These are phyloP conservation scores for Odontomachus brunneus DNA, from an alignment of 1,140 invertebrate species.

Conservation along the genomic window DNA sequence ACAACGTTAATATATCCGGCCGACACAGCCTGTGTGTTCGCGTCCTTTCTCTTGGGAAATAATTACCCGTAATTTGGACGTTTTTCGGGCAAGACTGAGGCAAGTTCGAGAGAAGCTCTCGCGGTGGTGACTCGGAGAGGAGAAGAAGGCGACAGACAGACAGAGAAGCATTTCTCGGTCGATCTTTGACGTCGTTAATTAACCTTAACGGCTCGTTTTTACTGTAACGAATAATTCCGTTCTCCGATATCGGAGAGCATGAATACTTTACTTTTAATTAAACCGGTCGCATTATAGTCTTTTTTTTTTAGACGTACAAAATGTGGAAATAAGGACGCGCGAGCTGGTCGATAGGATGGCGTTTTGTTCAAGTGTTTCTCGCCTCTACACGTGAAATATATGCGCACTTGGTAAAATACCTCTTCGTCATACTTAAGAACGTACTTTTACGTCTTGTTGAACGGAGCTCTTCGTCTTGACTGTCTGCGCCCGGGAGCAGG, in stretches of 20 bases:
- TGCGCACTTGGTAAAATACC: background rate
- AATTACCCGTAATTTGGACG: constrained; percentile 28
- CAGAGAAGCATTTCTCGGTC: constrained; percentile 9
- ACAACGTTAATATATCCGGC: too few relatives aligned
- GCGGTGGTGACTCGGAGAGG: background rate
- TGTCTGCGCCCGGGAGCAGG: too few relatives aligned
- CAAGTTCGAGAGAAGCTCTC: background rate
- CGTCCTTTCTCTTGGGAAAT: background rate
- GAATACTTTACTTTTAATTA: constrained; percentile 52
- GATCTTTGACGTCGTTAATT: constrained; percentile 49
- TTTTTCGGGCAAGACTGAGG: background rate
- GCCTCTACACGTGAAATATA: background rate
- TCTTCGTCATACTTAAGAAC: background rate
- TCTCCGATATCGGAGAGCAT: constrained; percentile 13
- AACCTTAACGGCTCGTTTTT: constrained; percentile 46
- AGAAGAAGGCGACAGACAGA: background rate
- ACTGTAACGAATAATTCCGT: constrained; percentile 29
- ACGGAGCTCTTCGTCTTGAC: background rate
- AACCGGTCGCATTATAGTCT: background rate
- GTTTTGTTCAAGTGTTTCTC: background rate
- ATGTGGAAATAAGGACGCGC: background rate
- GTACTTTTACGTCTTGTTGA: background rate
- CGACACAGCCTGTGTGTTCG: too few relatives aligned
- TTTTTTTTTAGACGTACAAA: background rate
- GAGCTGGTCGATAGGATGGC: background rate